phyloP scores from a whole-genome alignment of 2,888 invertebrate species.

The Monoplex corrugatus region DNA sequence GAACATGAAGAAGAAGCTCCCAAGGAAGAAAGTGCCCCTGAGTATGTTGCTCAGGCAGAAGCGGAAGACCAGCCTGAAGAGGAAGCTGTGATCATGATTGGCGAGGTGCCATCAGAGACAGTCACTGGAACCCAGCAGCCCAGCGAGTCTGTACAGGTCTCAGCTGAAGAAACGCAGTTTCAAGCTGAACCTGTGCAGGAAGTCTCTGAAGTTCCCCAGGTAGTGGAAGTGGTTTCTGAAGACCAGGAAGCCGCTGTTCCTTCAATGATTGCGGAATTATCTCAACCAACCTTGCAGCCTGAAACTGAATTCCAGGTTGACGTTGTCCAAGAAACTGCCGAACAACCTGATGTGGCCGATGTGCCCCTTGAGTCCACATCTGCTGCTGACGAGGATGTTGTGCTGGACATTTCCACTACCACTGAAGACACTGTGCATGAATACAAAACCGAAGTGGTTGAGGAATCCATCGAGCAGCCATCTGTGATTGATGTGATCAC shows the following conservation, averaged over 20 bases:
- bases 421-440: constrained; percentile 41
- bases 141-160: constrained; percentile 47
- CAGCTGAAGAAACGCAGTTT: constrained; percentile 56
- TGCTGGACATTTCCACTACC: constrained; percentile 52
- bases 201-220: constrained; percentile 46
- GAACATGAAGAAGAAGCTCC: constrained; percentile 58
- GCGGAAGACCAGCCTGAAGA: constrained; percentile 55
- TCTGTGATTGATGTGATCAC: constrained; percentile 36
- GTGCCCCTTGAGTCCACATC: constrained; percentile 57
- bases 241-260: constrained; percentile 47
- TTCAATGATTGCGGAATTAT: constrained; percentile 25
- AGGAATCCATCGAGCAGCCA: constrained; percentile 33
- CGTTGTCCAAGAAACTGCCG: constrained; percentile 51
- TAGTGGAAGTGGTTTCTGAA: constrained; percentile 46
- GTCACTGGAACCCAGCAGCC: constrained; percentile 49
- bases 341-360: constrained; percentile 48
- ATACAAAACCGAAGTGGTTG: constrained; percentile 24
- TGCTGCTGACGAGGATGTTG: constrained; percentile 49
- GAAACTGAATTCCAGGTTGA: constrained; percentile 53
- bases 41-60: constrained; percentile 55
- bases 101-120: constrained; percentile 49
- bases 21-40: constrained; percentile 47
- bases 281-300: constrained; percentile 20
- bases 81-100: constrained; percentile 53
- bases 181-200: constrained; percentile 55